phyloP scores from a whole-genome alignment of 1,140 invertebrate species.

The Trypoxylus dichotomus region DNA sequence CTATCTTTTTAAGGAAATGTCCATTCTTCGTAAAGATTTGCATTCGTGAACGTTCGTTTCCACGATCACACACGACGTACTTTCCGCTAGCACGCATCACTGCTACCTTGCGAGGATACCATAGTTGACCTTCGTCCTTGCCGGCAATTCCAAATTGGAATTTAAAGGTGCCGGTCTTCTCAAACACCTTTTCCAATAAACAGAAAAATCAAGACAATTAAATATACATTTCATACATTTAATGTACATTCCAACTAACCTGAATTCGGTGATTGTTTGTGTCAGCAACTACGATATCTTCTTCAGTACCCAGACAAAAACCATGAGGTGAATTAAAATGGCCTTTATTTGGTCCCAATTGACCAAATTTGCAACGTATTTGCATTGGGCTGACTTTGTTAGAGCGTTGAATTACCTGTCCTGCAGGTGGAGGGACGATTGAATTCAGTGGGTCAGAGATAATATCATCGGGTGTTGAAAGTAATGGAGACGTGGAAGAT shows the following conservation, averaged over 20 bases:
- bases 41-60: constrained; percentile 94
- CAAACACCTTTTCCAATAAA: constrained; percentile 70
- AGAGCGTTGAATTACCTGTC: constrained; percentile 55
- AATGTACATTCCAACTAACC: constrained; percentile 56
- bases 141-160: constrained; percentile 89
- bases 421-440: constrained; percentile 40
- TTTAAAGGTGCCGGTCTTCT: constrained; percentile 85
- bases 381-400: constrained; percentile 81
- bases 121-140: constrained; percentile 93
- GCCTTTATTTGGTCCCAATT: constrained; percentile 84
- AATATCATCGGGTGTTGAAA: constrained; percentile 56
- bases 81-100: constrained; percentile 85
- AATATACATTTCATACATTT: neutral
- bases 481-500: constrained; percentile 64
- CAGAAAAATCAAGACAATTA: neutral
- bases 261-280: constrained; percentile 96
- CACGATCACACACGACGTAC: constrained; percentile 95
- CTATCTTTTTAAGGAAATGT: constrained; percentile 90
- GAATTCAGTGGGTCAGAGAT: constrained; percentile 50
- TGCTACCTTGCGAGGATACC: constrained; percentile 95
- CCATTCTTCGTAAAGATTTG: constrained; percentile 91
- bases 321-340: constrained; percentile 97
- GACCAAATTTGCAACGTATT: constrained; percentile 90
- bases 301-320: constrained; percentile 91
- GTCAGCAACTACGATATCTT: constrained; percentile 94